These are phyloP conservation scores for Elephas maximus DNA, from an alignment of 2,113 vertebrate genomes.

Conservation along the genomic window DNA sequence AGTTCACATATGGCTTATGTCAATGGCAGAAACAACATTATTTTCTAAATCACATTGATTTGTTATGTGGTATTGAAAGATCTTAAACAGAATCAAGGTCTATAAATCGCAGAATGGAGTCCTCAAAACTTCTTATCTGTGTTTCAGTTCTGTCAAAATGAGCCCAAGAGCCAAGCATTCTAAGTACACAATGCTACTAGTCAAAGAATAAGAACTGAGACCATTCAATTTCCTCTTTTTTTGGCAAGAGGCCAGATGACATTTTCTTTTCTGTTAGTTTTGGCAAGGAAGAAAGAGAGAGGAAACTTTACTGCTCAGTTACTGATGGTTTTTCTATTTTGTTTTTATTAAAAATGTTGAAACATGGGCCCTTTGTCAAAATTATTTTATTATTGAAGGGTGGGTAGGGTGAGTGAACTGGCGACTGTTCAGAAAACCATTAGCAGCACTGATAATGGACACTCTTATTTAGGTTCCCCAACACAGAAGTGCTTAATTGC, in stretches of 20 bases:
- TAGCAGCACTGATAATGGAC: constrained; percentile 89
- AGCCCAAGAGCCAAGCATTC: constrained; percentile 88
- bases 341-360: constrained; percentile 95
- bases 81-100: constrained; percentile 91
- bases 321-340: constrained; percentile 93
- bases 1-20: constrained; percentile 92
- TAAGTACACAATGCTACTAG: constrained; percentile 91
- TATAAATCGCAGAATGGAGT: constrained; percentile 90
- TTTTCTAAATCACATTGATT: constrained; percentile 91
- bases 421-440: constrained; percentile 89
- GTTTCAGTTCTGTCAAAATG: constrained; percentile 89
- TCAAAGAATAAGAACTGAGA: constrained; percentile 91
- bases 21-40: constrained; percentile 89
- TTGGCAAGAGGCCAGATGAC: constrained; percentile 90
- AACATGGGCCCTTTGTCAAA: constrained; percentile 91
- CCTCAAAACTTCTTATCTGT: constrained; percentile 90
- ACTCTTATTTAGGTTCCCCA: constrained; percentile 87
- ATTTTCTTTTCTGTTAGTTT: constrained; percentile 93
- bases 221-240: constrained; percentile 91
- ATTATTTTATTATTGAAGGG: constrained; percentile 93
- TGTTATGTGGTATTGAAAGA: constrained; percentile 91
- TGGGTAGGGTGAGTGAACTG: constrained; percentile 91
- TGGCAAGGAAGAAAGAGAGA: constrained; percentile 90
- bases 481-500: constrained; percentile 88
- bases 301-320: constrained; percentile 91